Percentiles rank a stretch among this genome's conserved stretches.
These are phyloP conservation scores for Alloplasta piceator DNA, from an alignment of 2,888 invertebrate species.

Conservation along the genomic window DNA sequence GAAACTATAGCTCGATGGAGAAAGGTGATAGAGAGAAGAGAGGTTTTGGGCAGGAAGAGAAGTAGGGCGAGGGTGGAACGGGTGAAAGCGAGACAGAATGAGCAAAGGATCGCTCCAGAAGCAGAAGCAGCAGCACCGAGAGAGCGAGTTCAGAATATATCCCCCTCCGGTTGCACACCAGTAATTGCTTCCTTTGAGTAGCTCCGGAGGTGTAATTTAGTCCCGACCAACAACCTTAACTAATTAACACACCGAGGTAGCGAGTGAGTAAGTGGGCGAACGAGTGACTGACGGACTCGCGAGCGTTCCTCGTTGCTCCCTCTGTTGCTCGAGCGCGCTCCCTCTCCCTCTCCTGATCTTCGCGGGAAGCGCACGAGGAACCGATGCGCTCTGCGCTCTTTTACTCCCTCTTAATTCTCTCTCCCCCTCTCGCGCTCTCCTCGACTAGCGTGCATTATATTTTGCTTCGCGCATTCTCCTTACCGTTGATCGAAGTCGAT, in stretches of 20 bases:
- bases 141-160: slow-evolving; percentile 65
- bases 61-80: slow-evolving; percentile 18
- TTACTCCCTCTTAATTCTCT: background rate
- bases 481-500: slow-evolving; percentile 43
- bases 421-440: slow-evolving; percentile 37
- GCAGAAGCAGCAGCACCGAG: slow-evolving; percentile 55
- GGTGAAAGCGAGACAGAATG: slow-evolving; percentile 49
- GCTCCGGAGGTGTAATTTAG: slow-evolving; percentile 84
- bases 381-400: too few species aligned
- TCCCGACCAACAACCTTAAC: slow-evolving; percentile 84
- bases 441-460: slow-evolving; percentile 12
- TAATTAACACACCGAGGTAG: slow-evolving; percentile 84
- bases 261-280: slow-evolving; percentile 79
- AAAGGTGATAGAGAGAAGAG: slow-evolving; percentile 27
- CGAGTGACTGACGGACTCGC: slow-evolving; percentile 77
- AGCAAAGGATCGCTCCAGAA: slow-evolving; percentile 37
- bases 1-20: slow-evolving; percentile 15
- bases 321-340: slow-evolving; percentile 13
- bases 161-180: slow-evolving; percentile 80
- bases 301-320: slow-evolving; percentile 60
- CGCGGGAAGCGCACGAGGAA: background rate
- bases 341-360: slow-evolving; percentile 27
- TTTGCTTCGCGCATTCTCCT: slow-evolving; percentile 31
- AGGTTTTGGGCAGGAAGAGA: slow-evolving; percentile 26
- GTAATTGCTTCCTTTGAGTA: slow-evolving; percentile 85